Conservation (phyloP, 2,113 vertebrate species). For the Corvus moneduloides region DNA sequence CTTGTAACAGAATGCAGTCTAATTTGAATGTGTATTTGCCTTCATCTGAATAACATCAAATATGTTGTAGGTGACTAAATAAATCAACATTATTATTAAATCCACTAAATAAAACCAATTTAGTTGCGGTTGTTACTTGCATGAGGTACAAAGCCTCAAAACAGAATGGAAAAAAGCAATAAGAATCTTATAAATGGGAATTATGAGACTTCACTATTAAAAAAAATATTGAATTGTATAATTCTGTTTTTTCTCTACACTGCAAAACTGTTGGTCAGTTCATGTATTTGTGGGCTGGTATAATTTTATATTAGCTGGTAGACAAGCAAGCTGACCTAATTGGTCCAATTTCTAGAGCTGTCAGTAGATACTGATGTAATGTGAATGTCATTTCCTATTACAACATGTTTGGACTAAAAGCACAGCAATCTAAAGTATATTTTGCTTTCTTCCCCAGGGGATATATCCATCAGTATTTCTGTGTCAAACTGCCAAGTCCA, state of each 20-base stretch:
- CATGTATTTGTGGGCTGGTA: background rate
- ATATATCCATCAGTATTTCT: slow-evolving; percentile 93
- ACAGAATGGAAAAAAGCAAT: background rate
- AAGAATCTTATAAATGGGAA: background rate
- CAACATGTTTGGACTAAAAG: slow-evolving; percentile 24
- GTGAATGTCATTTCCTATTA: slow-evolving; percentile 37
- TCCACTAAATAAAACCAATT: background rate
- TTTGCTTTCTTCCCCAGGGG: slow-evolving; percentile 79
- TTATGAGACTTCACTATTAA: background rate
- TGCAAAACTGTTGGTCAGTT: background rate
- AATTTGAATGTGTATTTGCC: background rate
- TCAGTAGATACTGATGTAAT: slow-evolving; percentile 23
- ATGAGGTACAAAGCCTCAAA: background rate
- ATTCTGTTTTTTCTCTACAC: background rate
- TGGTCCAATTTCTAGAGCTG: slow-evolving; percentile 25
- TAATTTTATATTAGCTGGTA: background rate
- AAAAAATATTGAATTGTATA: background rate
- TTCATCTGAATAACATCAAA: background rate
- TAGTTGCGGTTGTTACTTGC: background rate
- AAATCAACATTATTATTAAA: background rate
- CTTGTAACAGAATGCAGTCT: background rate
- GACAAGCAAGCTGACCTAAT: background rate
- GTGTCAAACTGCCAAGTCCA: slow-evolving; percentile 97
- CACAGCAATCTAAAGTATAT: slow-evolving; percentile 22
- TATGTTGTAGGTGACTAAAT: background rate